These are phyloP conservation scores for Ciconia boyciana DNA, from an alignment of 2,113 vertebrate genomes.

Conservation along the genomic window DNA sequence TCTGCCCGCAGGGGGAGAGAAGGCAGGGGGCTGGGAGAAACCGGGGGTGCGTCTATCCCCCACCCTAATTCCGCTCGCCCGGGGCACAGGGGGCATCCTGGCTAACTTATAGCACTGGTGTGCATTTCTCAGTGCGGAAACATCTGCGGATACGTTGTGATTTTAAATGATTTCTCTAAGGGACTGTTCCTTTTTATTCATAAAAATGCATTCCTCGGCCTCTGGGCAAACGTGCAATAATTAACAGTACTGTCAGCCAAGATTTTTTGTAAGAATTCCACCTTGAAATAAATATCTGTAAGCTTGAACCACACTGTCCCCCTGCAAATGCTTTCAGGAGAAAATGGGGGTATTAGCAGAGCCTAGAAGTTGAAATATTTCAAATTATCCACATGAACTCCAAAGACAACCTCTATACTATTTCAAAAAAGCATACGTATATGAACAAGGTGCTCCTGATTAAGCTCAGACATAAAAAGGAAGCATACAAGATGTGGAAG, in stretches of 20 bases:
- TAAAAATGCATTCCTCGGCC: background rate
- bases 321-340: background rate
- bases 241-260: background rate
- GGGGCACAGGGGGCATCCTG: background rate
- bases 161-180: background rate
- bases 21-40: background rate
- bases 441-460: background rate
- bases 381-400: background rate
- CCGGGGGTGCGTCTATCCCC: fast-evolving
- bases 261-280: background rate
- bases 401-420: background rate
- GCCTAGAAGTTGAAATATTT: background rate
- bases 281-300: background rate
- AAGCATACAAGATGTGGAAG: background rate
- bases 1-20: background rate
- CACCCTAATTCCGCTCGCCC: fast-evolving
- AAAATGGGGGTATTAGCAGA: background rate
- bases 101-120: background rate
- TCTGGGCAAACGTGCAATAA: background rate
- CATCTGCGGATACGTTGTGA: background rate
- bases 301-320: background rate
- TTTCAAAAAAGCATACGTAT: background rate
- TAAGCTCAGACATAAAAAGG: background rate
- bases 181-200: background rate
- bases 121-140: background rate